phyloP scores from a whole-genome alignment of 2,797 vertebrate species.

The Rhinella marina region DNA sequence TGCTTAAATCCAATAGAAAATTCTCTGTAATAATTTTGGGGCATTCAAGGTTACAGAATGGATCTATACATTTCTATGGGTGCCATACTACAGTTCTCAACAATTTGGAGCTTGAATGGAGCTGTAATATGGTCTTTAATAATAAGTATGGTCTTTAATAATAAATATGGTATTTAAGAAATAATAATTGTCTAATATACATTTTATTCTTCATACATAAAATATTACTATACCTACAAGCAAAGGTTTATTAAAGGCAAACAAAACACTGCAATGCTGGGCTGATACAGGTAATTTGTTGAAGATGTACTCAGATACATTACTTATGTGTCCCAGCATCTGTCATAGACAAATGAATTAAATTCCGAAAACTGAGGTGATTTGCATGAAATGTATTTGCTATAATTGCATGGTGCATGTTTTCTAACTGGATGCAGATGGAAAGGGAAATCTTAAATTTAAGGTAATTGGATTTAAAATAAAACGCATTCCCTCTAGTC shows the following conservation, averaged over 20 bases:
- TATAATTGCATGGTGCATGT: slow-evolving; percentile 44
- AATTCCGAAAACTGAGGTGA: slow-evolving; percentile 22
- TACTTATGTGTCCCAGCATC: slow-evolving; percentile 31
- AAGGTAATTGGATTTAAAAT: slow-evolving; percentile 55
- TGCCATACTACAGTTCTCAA: not conserved
- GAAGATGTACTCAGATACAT: slow-evolving; percentile 7
- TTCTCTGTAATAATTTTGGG: not conserved
- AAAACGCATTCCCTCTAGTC: slow-evolving; percentile 38
- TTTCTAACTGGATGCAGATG: slow-evolving; percentile 36
- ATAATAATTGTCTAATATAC: not conserved
- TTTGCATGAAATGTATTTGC: slow-evolving; percentile 55
- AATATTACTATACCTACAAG: not conserved
- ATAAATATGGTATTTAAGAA: too few relatives aligned
- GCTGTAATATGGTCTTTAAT: not conserved
- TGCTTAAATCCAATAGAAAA: not conserved
- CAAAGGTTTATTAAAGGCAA: slow-evolving; percentile 2
- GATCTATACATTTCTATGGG: not conserved
- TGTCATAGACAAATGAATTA: slow-evolving; percentile 50
- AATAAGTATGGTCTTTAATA: too few relatives aligned
- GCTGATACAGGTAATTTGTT: not conserved
- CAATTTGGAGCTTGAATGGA: not conserved
- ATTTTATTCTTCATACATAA: not conserved
- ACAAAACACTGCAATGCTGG: not conserved
- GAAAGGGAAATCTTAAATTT: slow-evolving; percentile 55
- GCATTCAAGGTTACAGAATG: not conserved